Base-by-base conservation (phyloP, 1,140 invertebrate genomes). In the Sinonovacula constricta region DNA sequence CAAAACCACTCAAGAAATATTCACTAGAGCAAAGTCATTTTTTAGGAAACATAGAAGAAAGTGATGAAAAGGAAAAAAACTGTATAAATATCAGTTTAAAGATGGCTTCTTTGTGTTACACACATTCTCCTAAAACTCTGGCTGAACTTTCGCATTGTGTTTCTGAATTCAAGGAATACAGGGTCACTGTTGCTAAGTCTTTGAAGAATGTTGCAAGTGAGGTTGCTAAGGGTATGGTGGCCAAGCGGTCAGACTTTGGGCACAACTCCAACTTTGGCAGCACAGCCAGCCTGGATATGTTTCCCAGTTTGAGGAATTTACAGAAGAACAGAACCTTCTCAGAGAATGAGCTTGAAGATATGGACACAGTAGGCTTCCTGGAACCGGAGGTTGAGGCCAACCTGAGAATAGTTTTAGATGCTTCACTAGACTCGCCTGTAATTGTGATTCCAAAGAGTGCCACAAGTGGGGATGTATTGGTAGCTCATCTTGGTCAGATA, bases 401-500 rank as follows among this genome's bases (percentile, higher is more conserved):
- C 51, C 54, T 67, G 18, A 79, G 72, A 68, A 88, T 89, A 54
- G 87, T 89, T 36, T 80, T 94, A 4, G 91, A 95, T 91, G 92
- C 97, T 67, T 93, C 96, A 53, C 91, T 98, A 62, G 95, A 97
- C 87, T 97, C 96, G 75, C 97, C 97, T 1, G 95, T 98, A 30
- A 93, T 98, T 57, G 95, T 98, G 33, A 90, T 98, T 57, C 97
- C 97, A 0, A 92, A 95, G 67, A 93, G 94, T 7, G 93, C 94
- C n/a, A 93, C 93, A 31, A 97, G 96, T 90, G 85, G 93, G 22
- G 93, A 97, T 87, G 96, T 98, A 26, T 93, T 98, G 62, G 95
- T 98, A 18, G 96, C 96, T n/a, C 96, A 98, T 92, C 93, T 99
- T 59, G 97, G 97, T 34, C 95, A 96, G 87, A 98, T 98, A 86